phyloP scores from a whole-genome alignment of 1,140 invertebrate species.

The Apis mellifera region DNA sequence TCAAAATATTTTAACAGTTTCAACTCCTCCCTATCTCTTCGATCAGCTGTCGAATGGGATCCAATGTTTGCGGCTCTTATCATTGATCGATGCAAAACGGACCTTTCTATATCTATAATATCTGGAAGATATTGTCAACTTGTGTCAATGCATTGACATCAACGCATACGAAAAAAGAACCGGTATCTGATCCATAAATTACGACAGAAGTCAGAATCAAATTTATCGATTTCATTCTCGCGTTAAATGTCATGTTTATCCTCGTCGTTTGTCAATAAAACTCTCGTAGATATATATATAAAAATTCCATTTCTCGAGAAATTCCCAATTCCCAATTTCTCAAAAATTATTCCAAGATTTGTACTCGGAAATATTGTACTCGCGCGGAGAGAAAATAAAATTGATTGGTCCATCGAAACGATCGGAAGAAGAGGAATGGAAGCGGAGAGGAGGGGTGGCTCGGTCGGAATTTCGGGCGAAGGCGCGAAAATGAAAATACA shows the following conservation, averaged over 20 bases:
- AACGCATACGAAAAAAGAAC: not conserved
- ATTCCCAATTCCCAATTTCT: no score
- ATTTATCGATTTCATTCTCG: not conserved
- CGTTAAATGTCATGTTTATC: not conserved
- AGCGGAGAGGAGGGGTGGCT: not conserved
- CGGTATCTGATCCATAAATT: slow-evolving; percentile 10
- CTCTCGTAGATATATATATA: no score
- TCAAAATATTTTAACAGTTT: not conserved
- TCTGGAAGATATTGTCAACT: not conserved
- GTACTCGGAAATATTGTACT: no score
- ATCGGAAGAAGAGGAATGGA: no score
- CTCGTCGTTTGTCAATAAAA: no score
- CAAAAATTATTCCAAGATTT: no score
- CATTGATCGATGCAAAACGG: not conserved
- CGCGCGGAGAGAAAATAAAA: no score
- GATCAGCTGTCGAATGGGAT: not conserved
- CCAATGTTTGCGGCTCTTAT: not conserved
- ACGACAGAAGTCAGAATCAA: not conserved
- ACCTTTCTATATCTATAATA: not conserved
- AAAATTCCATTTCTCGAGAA: no score
- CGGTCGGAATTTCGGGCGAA: not conserved
- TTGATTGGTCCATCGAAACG: no score
- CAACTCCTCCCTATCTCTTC: not conserved
- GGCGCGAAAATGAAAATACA: not conserved
- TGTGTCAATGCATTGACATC: no score